Conservation (phyloP, 1,140 invertebrate species). For the Micrasema minimum region DNA sequence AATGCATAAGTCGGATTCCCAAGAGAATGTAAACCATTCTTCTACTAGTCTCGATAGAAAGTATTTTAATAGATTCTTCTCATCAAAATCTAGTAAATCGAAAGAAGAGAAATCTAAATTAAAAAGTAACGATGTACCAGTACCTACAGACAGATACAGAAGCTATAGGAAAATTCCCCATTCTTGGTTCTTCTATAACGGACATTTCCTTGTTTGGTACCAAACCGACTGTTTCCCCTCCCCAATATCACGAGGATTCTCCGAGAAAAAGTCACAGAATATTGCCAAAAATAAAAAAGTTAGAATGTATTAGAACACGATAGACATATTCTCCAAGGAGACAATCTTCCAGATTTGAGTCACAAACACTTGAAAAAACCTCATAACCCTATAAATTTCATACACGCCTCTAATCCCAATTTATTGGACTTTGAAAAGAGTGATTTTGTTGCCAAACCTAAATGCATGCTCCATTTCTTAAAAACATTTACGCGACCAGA, state of each 20-base stretch:
- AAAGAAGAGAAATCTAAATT: conserved; percentile 59
- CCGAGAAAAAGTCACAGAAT: conserved; percentile 42
- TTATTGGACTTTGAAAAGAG: conserved; percentile 69
- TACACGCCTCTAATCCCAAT: conserved; percentile 76
- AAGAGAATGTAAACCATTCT: conserved; percentile 66
- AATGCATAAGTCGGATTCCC: conserved; percentile 59
- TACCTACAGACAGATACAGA: conserved; percentile 81
- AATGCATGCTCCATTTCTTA: conserved; percentile 51
- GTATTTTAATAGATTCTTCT: conserved; percentile 69
- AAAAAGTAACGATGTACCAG: conserved; percentile 72
- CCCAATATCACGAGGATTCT: conserved; percentile 5
- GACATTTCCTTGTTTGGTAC: conserved; percentile 7
- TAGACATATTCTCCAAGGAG: conserved; percentile 40
- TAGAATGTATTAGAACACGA: conserved; percentile 39
- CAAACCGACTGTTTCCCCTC: conserved; percentile 1
- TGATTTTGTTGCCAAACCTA: conserved; percentile 59
- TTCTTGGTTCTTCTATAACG: conserved; percentile 17
- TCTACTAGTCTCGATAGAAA: conserved; percentile 79
- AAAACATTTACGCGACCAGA: conserved; percentile 56
- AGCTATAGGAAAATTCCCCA: conserved; percentile 75
- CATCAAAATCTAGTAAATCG: conserved; percentile 54
- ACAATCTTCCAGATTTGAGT: conserved; percentile 45
- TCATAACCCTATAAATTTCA: conserved; percentile 67
- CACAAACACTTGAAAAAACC: conserved; percentile 58
- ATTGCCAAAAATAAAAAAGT: conserved; percentile 52